Evolutionary conservation across 2,888 invertebrate species (phyloP), one percentile per base, ranked within the genome.

Genomic region (Tryphoninae sp.): DNA sequence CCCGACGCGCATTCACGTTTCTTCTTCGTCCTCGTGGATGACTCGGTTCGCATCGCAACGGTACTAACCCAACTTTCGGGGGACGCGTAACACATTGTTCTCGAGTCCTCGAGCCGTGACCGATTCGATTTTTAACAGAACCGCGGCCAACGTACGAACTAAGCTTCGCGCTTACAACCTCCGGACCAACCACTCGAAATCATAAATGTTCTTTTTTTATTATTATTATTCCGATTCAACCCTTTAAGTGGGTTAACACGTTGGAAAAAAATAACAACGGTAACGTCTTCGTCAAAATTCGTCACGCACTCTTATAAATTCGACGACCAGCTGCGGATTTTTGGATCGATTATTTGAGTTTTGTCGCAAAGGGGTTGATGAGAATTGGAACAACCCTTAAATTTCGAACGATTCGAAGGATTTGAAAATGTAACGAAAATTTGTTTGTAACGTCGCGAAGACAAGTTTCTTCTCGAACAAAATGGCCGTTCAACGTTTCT

Each of bases 61-160:
- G 19, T 55, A 40, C 51, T 42, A 19, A 51, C 33, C 45, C 67
- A 22, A n/a, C 13, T 23, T 72, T 9, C 45, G 69, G 7, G n/a
- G 61, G 8, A 74, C 19, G 71, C 61, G 78, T 71, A 76, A 81
- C 78, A 85, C 82, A 89, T 89, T 89, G 89, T 89, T 89, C 33
- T 33, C 88, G 78, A 83, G 85, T 88, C 86, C 89, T 89, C 86
- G 86, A 87, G 86, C 89, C 90, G 90, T 91, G 91, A 91, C 91
- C 91, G 91, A 91, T 91, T 87, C 89, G 88, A 91, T 91, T 91
- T 91, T 90, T 90, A 91, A 91, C 90, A 88, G 87, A 83, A 87
- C 86, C 87, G 80, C 84, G 82, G 82, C 83, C 23, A 72, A 68
- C 61, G 78, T 33, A 73, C 78, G 62, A 78, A 64, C 55, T 69